Evolutionary conservation across 2,797 vertebrate species (phyloP).

Genomic region (Notolepis coatsorum): DNA sequence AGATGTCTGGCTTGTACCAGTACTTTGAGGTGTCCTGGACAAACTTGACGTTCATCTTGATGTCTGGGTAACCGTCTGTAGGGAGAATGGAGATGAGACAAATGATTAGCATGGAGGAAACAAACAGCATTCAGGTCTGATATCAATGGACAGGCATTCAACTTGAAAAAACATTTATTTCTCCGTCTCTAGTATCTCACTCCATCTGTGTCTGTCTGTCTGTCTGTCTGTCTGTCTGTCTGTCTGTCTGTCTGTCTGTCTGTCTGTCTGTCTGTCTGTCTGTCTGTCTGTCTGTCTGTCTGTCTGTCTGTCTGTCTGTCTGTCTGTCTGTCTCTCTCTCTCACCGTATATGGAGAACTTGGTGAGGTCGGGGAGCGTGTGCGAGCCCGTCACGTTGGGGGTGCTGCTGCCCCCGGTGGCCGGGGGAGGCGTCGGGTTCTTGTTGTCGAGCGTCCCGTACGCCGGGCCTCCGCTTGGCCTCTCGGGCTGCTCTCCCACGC

Average conservation of each 20-base stretch:
- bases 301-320: no score
- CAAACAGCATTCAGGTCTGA: no score
- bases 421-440: constrained; percentile 75
- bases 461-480: constrained; percentile 81
- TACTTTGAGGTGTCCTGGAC: constrained; percentile 98
- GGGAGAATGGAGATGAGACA: constrained; percentile 6
- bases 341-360: constrained; percentile 94
- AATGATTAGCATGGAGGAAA: not conserved
- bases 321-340: not conserved
- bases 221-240: no score
- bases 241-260: no score
- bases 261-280: no score
- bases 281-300: no score
- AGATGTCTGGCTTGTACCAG: constrained; percentile 99
- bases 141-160: no score
- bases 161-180: no score
- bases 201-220: no score
- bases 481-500: constrained; percentile 87
- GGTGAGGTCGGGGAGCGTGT: constrained; percentile 87
- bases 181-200: not conserved
- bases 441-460: constrained; percentile 85
- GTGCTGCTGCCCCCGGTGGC: constrained; percentile 79
- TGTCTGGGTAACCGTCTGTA: constrained; percentile 93
- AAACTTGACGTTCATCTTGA: constrained; percentile 95
- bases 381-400: constrained; percentile 81